Conservation (phyloP, 2,888 invertebrate genomes). For the Linyphia triangularis region DNA sequence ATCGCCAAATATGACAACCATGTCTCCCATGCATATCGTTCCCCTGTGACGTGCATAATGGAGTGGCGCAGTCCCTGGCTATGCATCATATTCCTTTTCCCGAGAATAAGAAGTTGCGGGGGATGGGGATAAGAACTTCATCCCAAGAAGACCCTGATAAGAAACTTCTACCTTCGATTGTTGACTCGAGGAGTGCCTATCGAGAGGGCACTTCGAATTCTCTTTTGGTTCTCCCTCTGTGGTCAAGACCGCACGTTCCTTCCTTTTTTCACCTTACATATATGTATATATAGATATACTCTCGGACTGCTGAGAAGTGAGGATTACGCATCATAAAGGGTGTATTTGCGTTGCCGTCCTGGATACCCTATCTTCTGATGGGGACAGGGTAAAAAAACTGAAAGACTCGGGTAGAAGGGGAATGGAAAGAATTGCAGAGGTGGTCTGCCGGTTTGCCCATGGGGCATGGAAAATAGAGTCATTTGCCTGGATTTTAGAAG, state of each 20-base stretch:
- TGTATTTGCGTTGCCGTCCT: constrained; percentile 28
- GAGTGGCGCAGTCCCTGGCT: constrained; percentile 57
- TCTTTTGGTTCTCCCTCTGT: constrained; percentile 12
- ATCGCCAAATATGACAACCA: constrained; percentile 52
- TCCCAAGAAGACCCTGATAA: constrained; percentile 59
- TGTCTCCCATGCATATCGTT: constrained; percentile 34
- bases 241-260: constrained; percentile 40
- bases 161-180: constrained; percentile 62
- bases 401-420: neutral
- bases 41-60: constrained; percentile 68
- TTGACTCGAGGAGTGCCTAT: constrained; percentile 60
- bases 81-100: constrained; percentile 67
- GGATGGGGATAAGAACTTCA: constrained; percentile 8
- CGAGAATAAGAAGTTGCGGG: neutral
- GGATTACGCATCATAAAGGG: constrained; percentile 67
- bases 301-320: neutral
- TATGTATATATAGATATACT: constrained; percentile 35
- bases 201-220: constrained; percentile 21
- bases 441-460: constrained; percentile 2
- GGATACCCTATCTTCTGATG: constrained; percentile 15
- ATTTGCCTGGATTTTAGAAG: constrained; percentile 46
- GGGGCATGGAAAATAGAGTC: constrained; percentile 39
- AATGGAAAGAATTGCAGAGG: neutral
- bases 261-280: neutral
- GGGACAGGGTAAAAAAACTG: neutral